These are phyloP conservation scores for Pangasius djambal DNA, from an alignment of 2,797 vertebrate genomes.

Conservation along the genomic window DNA sequence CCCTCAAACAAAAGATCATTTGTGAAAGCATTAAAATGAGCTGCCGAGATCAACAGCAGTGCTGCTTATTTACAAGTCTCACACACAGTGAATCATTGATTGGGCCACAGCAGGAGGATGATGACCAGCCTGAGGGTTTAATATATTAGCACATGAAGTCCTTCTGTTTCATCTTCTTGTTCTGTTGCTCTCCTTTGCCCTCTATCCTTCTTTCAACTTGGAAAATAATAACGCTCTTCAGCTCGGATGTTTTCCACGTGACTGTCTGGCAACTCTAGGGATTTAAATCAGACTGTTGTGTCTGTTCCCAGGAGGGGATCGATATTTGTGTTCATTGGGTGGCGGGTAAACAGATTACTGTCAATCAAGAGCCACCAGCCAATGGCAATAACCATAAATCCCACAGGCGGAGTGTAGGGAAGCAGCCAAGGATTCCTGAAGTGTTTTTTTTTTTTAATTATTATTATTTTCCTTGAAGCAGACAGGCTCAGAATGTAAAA, in stretches of 20 bases:
- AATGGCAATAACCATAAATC: slow-evolving; percentile 54
- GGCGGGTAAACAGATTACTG: slow-evolving; percentile 60
- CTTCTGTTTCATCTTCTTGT: slow-evolving; percentile 8
- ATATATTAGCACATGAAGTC: neutral
- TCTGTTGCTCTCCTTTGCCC: neutral
- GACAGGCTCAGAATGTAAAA: neutral
- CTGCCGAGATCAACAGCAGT: neutral
- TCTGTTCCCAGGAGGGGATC: slow-evolving; percentile 54
- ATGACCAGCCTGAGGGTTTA: slow-evolving; percentile 28
- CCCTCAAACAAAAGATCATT: neutral
- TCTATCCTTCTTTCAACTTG: neutral
- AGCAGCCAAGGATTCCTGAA: slow-evolving; percentile 24
- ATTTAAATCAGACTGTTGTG: slow-evolving; percentile 45
- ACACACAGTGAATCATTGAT: slow-evolving; percentile 28
- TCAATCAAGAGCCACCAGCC: slow-evolving; percentile 46
- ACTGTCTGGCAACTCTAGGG: slow-evolving; percentile 13
- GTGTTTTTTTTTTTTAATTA: neutral
- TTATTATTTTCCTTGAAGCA: neutral
- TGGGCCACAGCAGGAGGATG: slow-evolving; percentile 2
- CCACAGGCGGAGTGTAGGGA: slow-evolving; percentile 12
- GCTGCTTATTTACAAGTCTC: slow-evolving; percentile 26
- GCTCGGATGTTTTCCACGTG: neutral
- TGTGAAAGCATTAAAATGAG: neutral
- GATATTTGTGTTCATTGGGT: slow-evolving; percentile 52
- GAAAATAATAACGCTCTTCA: neutral